Conservation (phyloP, 92 coral and sea anemone species). For the Zoanthus solanderi region DNA sequence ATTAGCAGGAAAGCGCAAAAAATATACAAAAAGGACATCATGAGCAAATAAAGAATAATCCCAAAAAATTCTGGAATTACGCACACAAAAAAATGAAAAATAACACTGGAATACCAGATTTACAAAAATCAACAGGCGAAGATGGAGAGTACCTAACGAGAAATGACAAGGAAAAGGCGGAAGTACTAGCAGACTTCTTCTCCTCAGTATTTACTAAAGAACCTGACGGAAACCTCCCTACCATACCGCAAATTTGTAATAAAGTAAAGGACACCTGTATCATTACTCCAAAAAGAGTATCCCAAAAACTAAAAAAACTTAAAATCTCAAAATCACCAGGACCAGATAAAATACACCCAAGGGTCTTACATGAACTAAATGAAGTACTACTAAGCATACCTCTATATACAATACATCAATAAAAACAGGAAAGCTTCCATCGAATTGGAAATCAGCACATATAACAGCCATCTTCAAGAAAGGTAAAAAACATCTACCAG, state of each 20-base stretch:
- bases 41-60: too few relatives aligned
- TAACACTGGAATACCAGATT: too few relatives aligned
- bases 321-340: neutral
- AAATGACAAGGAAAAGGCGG: constrained; percentile 24
- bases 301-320: neutral
- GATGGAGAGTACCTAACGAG: neutral
- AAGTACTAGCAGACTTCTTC: constrained; percentile 25
- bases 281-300: too few relatives aligned
- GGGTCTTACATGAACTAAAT: neutral
- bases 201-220: constrained; percentile 26
- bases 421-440: neutral
- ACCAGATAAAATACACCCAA: neutral
- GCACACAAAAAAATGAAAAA: too few relatives aligned
- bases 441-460: constrained; percentile 9
- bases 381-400: neutral
- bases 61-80: too few relatives aligned
- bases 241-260: constrained; percentile 24
- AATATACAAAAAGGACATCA: too few relatives aligned
- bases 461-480: constrained; percentile 10
- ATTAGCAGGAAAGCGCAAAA: too few relatives aligned
- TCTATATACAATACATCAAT: neutral
- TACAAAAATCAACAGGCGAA: too few relatives aligned
- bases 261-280: constrained; percentile 22
- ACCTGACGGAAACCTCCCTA: constrained; percentile 25
- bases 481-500: neutral